Evolutionary conservation across 2,113 vertebrate genomes (phyloP).

Genomic region (Apus apus): DNA sequence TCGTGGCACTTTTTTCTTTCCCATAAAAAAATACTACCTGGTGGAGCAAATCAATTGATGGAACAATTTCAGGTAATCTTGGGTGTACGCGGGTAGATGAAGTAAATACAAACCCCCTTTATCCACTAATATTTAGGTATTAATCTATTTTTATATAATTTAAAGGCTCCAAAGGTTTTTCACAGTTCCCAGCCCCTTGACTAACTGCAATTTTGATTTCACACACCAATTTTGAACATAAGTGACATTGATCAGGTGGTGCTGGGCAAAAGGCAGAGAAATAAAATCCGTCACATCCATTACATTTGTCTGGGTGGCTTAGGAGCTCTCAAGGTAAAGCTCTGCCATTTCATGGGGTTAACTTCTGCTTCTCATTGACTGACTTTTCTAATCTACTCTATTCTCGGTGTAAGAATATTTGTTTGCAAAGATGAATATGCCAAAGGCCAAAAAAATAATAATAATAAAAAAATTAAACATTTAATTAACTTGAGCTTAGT

Average conservation of each 20-base stretch:
- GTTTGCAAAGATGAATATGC: conserved; percentile 55
- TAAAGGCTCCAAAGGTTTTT: background rate
- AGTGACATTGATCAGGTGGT: background rate
- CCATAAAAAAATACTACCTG: background rate
- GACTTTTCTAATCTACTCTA: background rate
- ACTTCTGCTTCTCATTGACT: background rate
- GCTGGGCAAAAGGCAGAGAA: background rate
- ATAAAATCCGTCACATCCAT: background rate
- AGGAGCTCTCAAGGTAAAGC: background rate
- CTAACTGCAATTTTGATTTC: background rate
- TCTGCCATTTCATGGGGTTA: rapidly evolving
- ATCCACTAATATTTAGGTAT: background rate
- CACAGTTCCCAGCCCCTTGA: background rate
- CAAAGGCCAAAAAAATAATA: conserved; percentile 48
- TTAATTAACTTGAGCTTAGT: conserved; percentile 81
- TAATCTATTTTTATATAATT: background rate
- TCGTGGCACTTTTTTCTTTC: background rate
- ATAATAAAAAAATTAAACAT: conserved; percentile 58
- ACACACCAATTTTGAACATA: background rate
- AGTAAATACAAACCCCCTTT: background rate
- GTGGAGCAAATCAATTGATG: background rate
- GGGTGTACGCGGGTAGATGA: background rate
- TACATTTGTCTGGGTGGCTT: background rate
- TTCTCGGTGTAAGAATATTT: background rate
- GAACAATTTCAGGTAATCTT: background rate